phyloP scores from a whole-genome alignment of 2,113 vertebrate species.

The Mungos mungo region DNA sequence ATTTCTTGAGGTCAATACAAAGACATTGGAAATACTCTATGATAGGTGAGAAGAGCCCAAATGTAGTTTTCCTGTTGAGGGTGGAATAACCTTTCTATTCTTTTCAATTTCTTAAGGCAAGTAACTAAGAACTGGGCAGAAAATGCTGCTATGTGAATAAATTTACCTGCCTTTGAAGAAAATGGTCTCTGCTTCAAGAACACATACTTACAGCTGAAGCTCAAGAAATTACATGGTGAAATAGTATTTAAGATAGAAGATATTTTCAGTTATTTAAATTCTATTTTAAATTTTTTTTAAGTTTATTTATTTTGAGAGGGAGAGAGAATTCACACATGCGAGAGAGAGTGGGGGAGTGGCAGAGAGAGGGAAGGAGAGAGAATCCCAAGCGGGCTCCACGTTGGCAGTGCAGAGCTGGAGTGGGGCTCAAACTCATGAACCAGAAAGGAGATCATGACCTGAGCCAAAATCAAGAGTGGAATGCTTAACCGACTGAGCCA shows the following conservation, averaged over 20 bases:
- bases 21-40: not conserved
- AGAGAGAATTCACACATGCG: no score
- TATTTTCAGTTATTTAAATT: no score
- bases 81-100: not conserved
- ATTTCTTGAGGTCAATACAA: not conserved
- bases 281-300: no score
- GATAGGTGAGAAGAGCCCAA: not conserved
- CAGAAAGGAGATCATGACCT: no score
- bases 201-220: not conserved
- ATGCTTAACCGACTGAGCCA: no score
- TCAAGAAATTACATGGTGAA: not conserved
- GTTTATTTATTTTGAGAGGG: no score
- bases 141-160: not conserved
- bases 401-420: no score
- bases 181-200: not conserved
- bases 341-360: no score
- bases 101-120: not conserved
- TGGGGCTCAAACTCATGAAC: no score
- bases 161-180: not conserved
- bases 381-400: no score
- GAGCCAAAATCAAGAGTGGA: no score
- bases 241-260: not conserved
- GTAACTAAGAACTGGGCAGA: not conserved
- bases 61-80: not conserved
- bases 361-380: no score